phyloP scores from a whole-genome alignment of 2,113 vertebrate species.

The Salminus brasiliensis region DNA sequence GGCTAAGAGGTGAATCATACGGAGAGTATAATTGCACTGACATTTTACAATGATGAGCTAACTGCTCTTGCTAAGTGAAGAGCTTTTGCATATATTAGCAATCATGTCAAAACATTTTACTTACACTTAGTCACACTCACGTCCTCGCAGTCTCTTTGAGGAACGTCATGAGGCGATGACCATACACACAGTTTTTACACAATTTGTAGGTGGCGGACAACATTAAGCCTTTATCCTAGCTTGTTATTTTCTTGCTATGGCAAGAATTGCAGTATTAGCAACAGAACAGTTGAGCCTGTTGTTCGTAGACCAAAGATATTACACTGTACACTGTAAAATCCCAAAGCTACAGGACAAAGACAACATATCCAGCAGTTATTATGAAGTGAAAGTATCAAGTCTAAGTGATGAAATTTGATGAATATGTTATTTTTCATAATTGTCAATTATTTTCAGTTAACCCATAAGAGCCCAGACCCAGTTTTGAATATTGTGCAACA shows the following conservation, averaged over 20 bases:
- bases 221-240: constrained; percentile 36
- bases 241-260: constrained; percentile 4
- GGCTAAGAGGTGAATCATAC: constrained; percentile 73
- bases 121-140: constrained; percentile 37
- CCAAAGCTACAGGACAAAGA: too few species aligned
- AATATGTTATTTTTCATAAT: too few species aligned
- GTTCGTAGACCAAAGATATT: too few species aligned
- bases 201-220: constrained; percentile 30
- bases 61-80: constrained; percentile 62
- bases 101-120: constrained; percentile 47
- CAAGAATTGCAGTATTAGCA: neutral
- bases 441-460: too few species aligned
- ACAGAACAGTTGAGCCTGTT: too few species aligned
- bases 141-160: constrained; percentile 8
- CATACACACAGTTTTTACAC: constrained; percentile 12
- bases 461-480: too few species aligned
- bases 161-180: constrained; percentile 23
- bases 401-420: too few species aligned
- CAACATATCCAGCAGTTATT: too few species aligned
- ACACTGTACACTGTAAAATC: too few species aligned
- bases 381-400: too few species aligned
- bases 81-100: constrained; percentile 58
- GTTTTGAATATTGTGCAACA: too few species aligned
- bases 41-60: constrained; percentile 74
- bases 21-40: constrained; percentile 71